Evolutionary conservation across 2,888 invertebrate species (phyloP).

Genomic region (Tenthredo mesomela): DNA sequence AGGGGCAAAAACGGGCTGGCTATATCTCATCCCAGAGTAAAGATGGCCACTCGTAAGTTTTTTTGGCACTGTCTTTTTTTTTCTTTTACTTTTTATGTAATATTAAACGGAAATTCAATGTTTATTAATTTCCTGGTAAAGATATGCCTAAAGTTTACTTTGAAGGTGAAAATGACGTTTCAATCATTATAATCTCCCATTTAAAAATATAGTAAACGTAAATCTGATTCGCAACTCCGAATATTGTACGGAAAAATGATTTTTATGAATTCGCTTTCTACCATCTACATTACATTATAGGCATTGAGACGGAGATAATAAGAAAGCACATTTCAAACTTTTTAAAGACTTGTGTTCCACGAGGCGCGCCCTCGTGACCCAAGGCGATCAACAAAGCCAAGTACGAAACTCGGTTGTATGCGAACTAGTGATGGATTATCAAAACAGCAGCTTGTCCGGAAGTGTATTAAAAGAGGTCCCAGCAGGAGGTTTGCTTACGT

Average conservation of each 20-base stretch:
- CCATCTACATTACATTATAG: not conserved
- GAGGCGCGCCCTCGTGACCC: constrained; percentile 38
- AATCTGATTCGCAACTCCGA: not conserved
- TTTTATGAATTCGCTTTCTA: not conserved
- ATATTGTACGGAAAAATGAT: not conserved
- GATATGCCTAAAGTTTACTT: too few species aligned
- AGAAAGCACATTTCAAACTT: not conserved
- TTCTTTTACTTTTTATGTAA: too few species aligned
- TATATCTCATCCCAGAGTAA: too few species aligned
- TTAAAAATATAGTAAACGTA: not conserved
- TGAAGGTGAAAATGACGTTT: too few species aligned
- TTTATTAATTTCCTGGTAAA: too few species aligned
- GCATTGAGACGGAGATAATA: not conserved
- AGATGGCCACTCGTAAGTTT: too few species aligned
- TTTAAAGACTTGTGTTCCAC: not conserved
- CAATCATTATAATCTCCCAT: too few species aligned
- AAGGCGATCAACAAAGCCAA: constrained; percentile 51
- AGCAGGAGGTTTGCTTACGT: not conserved
- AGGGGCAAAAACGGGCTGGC: too few species aligned
- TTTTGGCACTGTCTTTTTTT: too few species aligned
- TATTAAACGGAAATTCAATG: too few species aligned
- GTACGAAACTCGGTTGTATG: constrained; percentile 11
- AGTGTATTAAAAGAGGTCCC: constrained; percentile 12
- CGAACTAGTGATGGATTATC: constrained; percentile 34
- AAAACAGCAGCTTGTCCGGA: constrained; percentile 34